These are phyloP conservation scores for Mirounga angustirostris DNA, from an alignment of 2,113 vertebrate species.

Conservation along the genomic window DNA sequence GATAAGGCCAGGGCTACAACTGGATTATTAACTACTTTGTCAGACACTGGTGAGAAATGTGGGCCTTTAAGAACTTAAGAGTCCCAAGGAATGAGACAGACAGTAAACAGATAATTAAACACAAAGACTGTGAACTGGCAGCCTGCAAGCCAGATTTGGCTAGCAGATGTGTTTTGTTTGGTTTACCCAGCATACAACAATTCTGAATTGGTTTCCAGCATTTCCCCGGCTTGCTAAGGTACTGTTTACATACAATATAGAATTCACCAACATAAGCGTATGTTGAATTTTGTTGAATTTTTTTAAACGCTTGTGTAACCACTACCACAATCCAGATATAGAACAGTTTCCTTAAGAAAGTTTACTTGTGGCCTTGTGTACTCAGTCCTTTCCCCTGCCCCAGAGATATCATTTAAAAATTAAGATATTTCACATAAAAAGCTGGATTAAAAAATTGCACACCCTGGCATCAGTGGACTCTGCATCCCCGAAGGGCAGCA, in stretches of 20 bases:
- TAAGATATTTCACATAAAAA: neutral
- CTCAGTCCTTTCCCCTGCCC: neutral
- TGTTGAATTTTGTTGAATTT: neutral
- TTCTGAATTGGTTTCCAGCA: neutral
- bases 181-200: neutral
- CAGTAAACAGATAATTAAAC: neutral
- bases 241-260: neutral
- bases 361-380: neutral
- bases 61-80: neutral
- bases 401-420: neutral
- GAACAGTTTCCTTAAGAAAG: neutral
- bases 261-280: neutral
- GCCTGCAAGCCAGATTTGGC: neutral
- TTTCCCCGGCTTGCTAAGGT: neutral
- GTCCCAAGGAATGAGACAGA: neutral
- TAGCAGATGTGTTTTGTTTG: neutral
- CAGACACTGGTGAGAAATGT: neutral
- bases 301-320: neutral
- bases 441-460: conserved; percentile 15
- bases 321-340: neutral
- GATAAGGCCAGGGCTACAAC: neutral
- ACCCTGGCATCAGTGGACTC: neutral
- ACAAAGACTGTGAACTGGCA: neutral
- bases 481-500: neutral
- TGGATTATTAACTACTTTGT: neutral